These are phyloP conservation scores for Meloidogyne floridensis DNA, from an alignment of 1,140 invertebrate genomes.

Conservation along the genomic window DNA sequence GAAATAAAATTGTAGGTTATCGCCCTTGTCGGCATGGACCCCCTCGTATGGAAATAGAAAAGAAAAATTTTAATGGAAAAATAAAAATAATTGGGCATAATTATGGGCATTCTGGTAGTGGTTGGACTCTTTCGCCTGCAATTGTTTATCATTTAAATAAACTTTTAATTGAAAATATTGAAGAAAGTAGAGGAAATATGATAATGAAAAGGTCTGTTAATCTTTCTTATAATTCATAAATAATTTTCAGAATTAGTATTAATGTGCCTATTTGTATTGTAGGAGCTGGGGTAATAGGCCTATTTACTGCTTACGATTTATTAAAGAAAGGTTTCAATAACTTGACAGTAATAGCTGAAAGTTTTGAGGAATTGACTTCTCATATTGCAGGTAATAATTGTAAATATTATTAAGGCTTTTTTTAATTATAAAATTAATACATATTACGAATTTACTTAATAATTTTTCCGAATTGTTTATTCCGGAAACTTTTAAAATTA, in stretches of 20 bases:
- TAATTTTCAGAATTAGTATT: neutral
- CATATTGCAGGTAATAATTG: constrained; percentile 10
- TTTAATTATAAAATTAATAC: no score
- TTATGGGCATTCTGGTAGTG: constrained; percentile 3
- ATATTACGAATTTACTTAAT: no score
- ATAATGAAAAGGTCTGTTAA: neutral
- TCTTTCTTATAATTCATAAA: neutral
- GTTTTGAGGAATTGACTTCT: constrained; percentile 7
- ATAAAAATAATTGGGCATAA: neutral
- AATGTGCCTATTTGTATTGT: neutral
- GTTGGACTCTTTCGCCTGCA: neutral
- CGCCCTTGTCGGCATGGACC: constrained; percentile 8
- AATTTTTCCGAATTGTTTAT: no score
- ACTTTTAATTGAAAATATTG: neutral
- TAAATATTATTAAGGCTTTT: neutral
- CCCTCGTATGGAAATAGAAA: neutral
- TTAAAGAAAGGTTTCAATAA: constrained; percentile 10
- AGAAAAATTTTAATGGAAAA: neutral
- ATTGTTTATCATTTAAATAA: constrained; percentile 1
- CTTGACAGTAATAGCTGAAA: neutral
- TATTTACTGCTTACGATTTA: constrained; percentile 17
- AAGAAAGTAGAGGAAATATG: neutral
- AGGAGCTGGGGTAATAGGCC: constrained; percentile 11
- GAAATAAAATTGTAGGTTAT: neutral
- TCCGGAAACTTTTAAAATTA: no score